Evolutionary conservation across 35 echinoderm and acorn worm genomes (phyloP), one percentile per base, ranked within the genome.

Genomic region (Anneissia japonica): DNA sequence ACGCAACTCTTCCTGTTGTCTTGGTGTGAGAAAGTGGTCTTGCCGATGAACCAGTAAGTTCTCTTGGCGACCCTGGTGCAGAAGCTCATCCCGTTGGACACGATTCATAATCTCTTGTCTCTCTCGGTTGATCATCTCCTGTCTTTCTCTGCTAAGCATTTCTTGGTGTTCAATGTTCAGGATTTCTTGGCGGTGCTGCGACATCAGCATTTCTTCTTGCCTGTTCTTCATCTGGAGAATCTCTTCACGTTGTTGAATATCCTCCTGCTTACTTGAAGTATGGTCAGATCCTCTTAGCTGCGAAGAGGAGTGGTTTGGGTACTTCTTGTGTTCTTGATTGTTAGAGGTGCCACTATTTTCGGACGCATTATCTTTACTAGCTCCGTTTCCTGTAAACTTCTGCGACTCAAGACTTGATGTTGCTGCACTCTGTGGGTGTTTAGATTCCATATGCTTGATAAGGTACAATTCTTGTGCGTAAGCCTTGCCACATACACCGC

Each of bases 391-490:
- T 2, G 51, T 23, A 26, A 64, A 64, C 19, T 64, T 64, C 51
- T 64, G 51, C 19, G 51, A 16, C 19, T 64, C 51, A 12, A 64
- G 51, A 64, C 51, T 64, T 75, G 45, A 81, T n/a, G 31, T 81
- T 81, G 64, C 79, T 34, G 0, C 34, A 17, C 74, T 79, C 39
- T 90, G 92, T 32, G 95, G 92, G 74, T 98, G 95, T 79, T 98
- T 98, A 16, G 84, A 88, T n/a, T 43, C 74, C 91, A 98, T 90
- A 46, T 98, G 95, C 84, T 91, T 98, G 89, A 91, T 86, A 26
- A 98, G 80, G 75, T 98, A 98, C 56, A 93, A 84, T 80, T 98
- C 95, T 43, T 94, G 91, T 28, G 86, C 89, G 80, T 98, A 94
- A 0, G 90, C 36, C 79, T 98, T 98, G 23, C 95, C 95, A 46